Evolutionary conservation across 1,140 invertebrate species (phyloP).

Genomic region (Drosophila paulistorum): DNA sequence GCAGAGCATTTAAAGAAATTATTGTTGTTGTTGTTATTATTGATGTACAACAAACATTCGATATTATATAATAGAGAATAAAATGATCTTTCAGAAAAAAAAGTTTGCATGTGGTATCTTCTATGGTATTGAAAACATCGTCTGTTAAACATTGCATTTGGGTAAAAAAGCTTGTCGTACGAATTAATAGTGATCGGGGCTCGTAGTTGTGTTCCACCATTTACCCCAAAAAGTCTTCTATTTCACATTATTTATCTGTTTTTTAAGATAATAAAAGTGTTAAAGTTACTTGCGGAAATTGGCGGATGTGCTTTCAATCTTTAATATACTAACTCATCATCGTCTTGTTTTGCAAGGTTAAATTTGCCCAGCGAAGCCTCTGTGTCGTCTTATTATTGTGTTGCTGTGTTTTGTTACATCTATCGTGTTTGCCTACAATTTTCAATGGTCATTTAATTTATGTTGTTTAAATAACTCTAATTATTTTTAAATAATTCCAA

Average conservation of each 20-base stretch:
- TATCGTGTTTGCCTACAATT: constrained; percentile 2
- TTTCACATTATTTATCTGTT: constrained; percentile 2
- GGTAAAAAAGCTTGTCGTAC: too few relatives aligned
- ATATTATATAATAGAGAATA: too few relatives aligned
- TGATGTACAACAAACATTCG: too few relatives aligned
- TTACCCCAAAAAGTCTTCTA: not conserved
- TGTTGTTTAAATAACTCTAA: not conserved
- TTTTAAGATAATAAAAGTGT: constrained; percentile 6
- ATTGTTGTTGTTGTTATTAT: too few relatives aligned
- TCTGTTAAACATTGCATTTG: too few relatives aligned
- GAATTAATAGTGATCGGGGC: too few relatives aligned
- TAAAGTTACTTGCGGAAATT: constrained; percentile 3
- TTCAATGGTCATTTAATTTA: too few relatives aligned
- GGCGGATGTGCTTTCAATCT: not conserved
- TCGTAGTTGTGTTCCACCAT: not conserved
- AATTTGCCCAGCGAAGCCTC: not conserved
- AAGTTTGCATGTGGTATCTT: too few relatives aligned
- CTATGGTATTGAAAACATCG: too few relatives aligned
- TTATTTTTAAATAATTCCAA: constrained; percentile 1
- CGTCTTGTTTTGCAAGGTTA: constrained; percentile 6
- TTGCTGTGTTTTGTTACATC: constrained; percentile 5
- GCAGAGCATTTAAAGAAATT: too few relatives aligned
- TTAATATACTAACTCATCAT: constrained; percentile 6
- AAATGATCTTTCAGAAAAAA: too few relatives aligned
- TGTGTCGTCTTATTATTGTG: not conserved